Conservation (phyloP, 2,113 vertebrate species). For the Saimiri boliviensis region DNA sequence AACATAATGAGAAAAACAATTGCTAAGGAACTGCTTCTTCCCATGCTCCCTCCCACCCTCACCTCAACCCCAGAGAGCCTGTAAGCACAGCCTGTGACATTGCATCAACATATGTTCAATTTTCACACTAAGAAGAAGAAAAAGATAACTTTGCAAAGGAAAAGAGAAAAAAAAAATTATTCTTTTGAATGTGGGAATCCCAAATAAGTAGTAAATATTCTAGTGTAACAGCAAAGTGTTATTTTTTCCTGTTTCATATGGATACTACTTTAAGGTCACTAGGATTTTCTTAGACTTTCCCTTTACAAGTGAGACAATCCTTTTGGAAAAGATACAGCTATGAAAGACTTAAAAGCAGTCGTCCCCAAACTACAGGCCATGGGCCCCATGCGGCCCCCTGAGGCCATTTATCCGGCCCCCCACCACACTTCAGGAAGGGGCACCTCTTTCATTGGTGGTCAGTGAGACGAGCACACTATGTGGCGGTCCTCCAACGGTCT, state of each 20-base stretch:
- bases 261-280: background rate
- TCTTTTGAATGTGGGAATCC: background rate
- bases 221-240: background rate
- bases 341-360: too few species aligned
- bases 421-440: too few species aligned
- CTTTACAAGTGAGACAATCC: background rate
- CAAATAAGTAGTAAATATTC: background rate
- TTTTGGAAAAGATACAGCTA: background rate
- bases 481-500: too few species aligned
- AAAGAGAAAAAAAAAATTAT: background rate
- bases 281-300: background rate
- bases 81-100: background rate
- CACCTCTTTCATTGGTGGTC: too few species aligned
- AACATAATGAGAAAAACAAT: slow-evolving; percentile 54
- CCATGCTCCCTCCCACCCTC: background rate
- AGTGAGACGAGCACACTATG: too few species aligned
- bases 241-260: background rate
- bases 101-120: background rate
- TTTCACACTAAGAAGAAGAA: slow-evolving; percentile 16
- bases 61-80: background rate
- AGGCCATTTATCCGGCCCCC: too few species aligned
- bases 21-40: background rate
- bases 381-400: too few species aligned
- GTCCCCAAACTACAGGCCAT: too few species aligned
- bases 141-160: slow-evolving; percentile 49